Evolutionary conservation across 1,140 invertebrate genomes (phyloP).

Genomic region (Sarcophaga peregrina): DNA sequence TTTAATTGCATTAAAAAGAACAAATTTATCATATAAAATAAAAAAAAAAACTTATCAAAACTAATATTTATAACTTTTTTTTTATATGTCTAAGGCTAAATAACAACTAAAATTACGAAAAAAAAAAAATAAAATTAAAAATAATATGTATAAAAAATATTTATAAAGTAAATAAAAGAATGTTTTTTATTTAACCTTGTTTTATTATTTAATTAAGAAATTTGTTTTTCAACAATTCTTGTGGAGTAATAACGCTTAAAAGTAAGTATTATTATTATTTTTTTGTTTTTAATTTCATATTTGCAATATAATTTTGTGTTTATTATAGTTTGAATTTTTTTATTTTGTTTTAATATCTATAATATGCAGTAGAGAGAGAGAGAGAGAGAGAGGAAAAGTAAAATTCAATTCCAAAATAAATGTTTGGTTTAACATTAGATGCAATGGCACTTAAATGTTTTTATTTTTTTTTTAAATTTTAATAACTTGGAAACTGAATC

Average conservation of each 20-base stretch:
- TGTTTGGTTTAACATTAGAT: too few species aligned
- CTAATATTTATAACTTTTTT: slow-evolving; percentile 4
- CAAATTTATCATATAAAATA: neutral
- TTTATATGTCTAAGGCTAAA: neutral
- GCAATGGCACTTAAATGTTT: too few species aligned
- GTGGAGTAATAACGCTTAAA: slow-evolving; percentile 9
- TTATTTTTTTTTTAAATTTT: too few species aligned
- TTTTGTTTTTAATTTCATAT: too few species aligned
- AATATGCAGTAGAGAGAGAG: too few species aligned
- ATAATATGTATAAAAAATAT: neutral
- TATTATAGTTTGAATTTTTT: too few species aligned
- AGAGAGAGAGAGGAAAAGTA: too few species aligned
- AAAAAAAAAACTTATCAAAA: slow-evolving; percentile 12
- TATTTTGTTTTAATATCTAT: too few species aligned
- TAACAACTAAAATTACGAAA: slow-evolving; percentile 21
- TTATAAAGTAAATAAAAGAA: neutral
- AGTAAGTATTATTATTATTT: neutral
- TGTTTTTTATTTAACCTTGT: neutral
- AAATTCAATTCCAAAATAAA: too few species aligned
- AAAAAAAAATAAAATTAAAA: slow-evolving; percentile 33
- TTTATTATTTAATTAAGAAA: neutral
- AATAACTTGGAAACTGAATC: too few species aligned
- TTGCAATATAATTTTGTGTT: too few species aligned
- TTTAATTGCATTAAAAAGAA: neutral
- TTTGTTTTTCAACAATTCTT: slow-evolving; percentile 1